Base-by-base conservation (phyloP, 2,888 invertebrate species). In the Drosophila limbata region DNA sequence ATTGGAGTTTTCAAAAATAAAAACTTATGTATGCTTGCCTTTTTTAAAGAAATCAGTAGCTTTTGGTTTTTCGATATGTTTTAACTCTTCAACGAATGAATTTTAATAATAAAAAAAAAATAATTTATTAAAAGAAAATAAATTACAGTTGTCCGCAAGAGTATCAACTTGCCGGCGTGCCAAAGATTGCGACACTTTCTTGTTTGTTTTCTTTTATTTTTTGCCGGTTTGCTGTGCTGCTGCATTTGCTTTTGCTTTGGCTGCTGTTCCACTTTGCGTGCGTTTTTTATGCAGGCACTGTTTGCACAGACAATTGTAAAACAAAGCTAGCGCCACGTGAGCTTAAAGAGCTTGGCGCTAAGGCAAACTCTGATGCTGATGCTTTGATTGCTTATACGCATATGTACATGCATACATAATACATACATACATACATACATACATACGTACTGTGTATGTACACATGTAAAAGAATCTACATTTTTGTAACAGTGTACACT, bases 251-350 rank as follows among this genome's bases (percentile, higher is more conserved):
- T 68, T 53, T 75, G 64, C 70, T 35, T 37, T 37, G 42, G 44
- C 44, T 52, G 64, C 52, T 64, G 69, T 59, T 78, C 65, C 64
- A 69, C 52, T 62, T 76, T 62, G 62, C 59, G 31, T 67, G 56
- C 44, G 56, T 57, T 64, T 56, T 61, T 39, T 57, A 25, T 57
- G 45, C 35, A 51, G 25, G 33, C 33, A 15, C 50, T 69, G 63
- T 74, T 66, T 73, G 66, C 57, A 64, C 69, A 74, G 77, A 79
- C 79, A 74, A 74, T 74, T 70, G 77, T 79, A 61, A 74, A 77
- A 77, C 75, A 74, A 70, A 74, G 67, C 79, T 37, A 61, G 66
- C 61, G 63, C 66, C 64, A 70, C 79, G 61, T 70, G 63, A 74
- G 75, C 69, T 79, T 79, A 63, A 61, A 79, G 66, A 67, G 60